Percentiles rank a stretch among this genome's conserved stretches.
Evolutionary conservation across 2,113 vertebrate genomes (phyloP).

Genomic region (Platanista minor): DNA sequence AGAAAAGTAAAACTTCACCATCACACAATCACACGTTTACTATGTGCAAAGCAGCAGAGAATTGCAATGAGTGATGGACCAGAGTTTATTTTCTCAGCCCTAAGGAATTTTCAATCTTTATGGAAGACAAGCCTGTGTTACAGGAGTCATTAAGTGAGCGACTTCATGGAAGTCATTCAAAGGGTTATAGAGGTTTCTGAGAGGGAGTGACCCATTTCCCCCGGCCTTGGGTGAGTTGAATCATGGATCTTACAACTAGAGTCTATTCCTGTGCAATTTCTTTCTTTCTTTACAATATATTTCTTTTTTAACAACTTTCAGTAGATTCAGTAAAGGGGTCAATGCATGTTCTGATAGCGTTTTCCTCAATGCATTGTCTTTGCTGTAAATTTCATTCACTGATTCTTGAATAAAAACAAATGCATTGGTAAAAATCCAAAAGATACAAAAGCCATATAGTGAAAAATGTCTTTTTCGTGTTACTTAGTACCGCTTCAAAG

Average conservation of each 20-base stretch:
- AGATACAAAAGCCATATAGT: background rate
- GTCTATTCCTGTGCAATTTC: background rate
- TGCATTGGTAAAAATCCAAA: background rate
- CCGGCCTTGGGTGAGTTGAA: background rate
- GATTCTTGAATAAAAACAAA: background rate
- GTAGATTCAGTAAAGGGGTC: background rate
- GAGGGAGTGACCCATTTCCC: background rate
- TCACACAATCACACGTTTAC: background rate
- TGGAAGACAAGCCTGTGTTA: background rate
- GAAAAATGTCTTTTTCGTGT: background rate
- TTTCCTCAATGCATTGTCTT: background rate
- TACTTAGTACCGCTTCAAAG: background rate
- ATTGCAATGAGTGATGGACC: accelerated
- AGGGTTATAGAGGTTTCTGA: background rate
- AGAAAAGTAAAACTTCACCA: background rate
- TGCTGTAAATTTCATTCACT: background rate
- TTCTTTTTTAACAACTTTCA: background rate
- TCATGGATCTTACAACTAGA: background rate
- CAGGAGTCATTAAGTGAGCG: accelerated
- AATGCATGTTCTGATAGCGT: background rate
- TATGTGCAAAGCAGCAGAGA: accelerated
- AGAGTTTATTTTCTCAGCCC: background rate
- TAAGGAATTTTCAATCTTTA: background rate
- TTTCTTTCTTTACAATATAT: background rate
- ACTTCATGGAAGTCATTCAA: background rate